Percentiles rank a stretch among this genome's conserved stretches.
Evolutionary conservation across 2,113 vertebrate genomes (phyloP).

Genomic region (Glaucomys volans): DNA sequence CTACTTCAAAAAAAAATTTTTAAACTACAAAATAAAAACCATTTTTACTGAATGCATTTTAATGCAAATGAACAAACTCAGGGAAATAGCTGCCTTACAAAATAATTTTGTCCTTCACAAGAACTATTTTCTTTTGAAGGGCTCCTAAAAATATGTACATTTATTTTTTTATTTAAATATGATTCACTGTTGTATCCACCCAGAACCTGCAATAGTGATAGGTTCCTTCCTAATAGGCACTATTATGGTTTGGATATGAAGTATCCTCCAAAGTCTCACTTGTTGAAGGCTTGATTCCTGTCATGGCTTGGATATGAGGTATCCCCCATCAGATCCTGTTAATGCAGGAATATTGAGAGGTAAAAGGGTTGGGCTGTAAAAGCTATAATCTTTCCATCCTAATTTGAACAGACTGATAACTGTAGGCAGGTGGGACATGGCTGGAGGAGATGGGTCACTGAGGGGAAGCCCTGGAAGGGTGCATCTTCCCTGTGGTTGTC

Average conservation of each 20-base stretch:
- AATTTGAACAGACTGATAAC: too few species aligned
- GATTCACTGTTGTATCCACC: background rate
- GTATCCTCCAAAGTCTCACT: background rate
- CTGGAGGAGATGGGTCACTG: too few species aligned
- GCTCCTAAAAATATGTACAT: background rate
- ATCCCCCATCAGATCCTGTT: too few species aligned
- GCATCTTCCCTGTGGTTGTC: too few species aligned
- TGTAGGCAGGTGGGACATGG: too few species aligned
- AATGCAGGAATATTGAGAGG: too few species aligned
- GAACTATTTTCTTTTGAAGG: background rate
- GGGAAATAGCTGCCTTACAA: conserved; percentile 27
- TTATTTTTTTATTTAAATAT: background rate
- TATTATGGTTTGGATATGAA: background rate
- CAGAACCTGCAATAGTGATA: background rate
- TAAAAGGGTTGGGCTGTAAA: too few species aligned
- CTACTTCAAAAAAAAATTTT: background rate
- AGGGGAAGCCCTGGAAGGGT: too few species aligned
- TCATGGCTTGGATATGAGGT: too few species aligned
- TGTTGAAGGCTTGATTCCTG: background rate
- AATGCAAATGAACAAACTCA: conserved; percentile 43
- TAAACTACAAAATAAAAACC: background rate
- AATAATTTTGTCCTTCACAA: conserved; percentile 49
- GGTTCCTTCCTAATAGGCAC: background rate
- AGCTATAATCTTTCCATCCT: too few species aligned
- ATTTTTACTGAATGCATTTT: background rate